Evolutionary conservation across 2,888 invertebrate species (phyloP).

Genomic region (Caenorhabditis zanzibari): DNA sequence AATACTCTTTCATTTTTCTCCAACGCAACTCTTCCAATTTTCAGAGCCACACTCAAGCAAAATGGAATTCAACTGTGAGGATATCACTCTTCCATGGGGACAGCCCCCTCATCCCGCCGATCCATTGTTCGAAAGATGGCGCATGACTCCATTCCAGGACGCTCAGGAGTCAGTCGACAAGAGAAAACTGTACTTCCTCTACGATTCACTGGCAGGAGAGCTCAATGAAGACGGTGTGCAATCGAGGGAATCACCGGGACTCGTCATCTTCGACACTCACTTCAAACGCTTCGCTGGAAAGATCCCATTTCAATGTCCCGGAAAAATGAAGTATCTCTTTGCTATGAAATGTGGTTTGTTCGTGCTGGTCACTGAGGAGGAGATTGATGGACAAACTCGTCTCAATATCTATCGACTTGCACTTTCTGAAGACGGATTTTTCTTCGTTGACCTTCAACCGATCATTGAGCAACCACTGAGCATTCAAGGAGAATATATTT

Average conservation of each 20-base stretch:
- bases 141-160: constrained; percentile 77
- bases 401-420: constrained; percentile 80
- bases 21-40: neutral
- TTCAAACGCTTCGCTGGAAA: constrained; percentile 78
- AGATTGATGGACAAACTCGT: constrained; percentile 68
- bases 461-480: constrained; percentile 74
- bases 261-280: constrained; percentile 81
- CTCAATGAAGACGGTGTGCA: constrained; percentile 76
- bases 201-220: constrained; percentile 82
- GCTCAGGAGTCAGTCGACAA: constrained; percentile 80
- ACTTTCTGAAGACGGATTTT: constrained; percentile 78
- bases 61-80: constrained; percentile 80
- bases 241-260: constrained; percentile 79
- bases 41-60: neutral
- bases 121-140: constrained; percentile 78
- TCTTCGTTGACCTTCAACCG: constrained; percentile 75
- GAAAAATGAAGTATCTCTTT: constrained; percentile 81
- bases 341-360: constrained; percentile 77
- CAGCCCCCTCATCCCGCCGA: constrained; percentile 80
- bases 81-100: constrained; percentile 82
- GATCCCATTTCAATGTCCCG: constrained; percentile 77
- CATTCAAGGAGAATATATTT: constrained; percentile 79
- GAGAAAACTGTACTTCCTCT: constrained; percentile 81
- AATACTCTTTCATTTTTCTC: neutral
- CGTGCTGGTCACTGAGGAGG: constrained; percentile 75